phyloP scores from a whole-genome alignment of 2,797 vertebrate species.

The Sebastes umbrosus region DNA sequence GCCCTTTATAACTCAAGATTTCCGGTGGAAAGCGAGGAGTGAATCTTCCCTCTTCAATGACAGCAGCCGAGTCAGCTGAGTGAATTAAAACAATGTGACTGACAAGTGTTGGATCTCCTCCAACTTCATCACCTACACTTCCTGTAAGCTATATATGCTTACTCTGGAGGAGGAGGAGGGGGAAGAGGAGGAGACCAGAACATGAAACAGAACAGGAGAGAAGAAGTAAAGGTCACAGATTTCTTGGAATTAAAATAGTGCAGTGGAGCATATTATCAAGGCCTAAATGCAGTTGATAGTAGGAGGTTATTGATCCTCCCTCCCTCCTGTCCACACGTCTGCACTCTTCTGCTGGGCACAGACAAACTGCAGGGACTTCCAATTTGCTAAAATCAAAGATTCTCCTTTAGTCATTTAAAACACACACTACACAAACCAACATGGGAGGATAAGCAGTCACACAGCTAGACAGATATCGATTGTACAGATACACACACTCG shows the following conservation, averaged over 20 bases:
- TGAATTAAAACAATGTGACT: constrained; percentile 67
- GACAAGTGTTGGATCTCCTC: constrained; percentile 64
- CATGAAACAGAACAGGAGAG: not conserved
- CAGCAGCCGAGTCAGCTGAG: constrained; percentile 58
- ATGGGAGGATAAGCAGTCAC: not conserved
- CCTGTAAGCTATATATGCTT: constrained; percentile 50
- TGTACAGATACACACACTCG: not conserved
- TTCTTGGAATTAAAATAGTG: constrained; percentile 32
- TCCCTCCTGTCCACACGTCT: constrained; percentile 16
- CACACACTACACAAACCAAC: not conserved
- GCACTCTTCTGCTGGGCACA: constrained; percentile 10
- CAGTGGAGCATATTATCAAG: constrained; percentile 9
- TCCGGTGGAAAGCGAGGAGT: constrained; percentile 14
- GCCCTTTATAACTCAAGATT: not conserved
- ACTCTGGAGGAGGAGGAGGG: not conserved
- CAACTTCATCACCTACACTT: constrained; percentile 63
- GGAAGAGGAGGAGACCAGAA: not conserved
- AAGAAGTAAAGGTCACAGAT: constrained; percentile 12
- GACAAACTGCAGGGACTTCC: constrained; percentile 7
- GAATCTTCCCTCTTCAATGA: constrained; percentile 47
- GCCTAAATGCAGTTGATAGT: constrained; percentile 30
- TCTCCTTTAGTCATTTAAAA: not conserved
- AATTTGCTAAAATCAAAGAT: not conserved
- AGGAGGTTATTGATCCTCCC: constrained; percentile 40
- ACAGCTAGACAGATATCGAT: not conserved